Conservation (phyloP, 2,797 vertebrate species). For the Luscinia luscinia region DNA sequence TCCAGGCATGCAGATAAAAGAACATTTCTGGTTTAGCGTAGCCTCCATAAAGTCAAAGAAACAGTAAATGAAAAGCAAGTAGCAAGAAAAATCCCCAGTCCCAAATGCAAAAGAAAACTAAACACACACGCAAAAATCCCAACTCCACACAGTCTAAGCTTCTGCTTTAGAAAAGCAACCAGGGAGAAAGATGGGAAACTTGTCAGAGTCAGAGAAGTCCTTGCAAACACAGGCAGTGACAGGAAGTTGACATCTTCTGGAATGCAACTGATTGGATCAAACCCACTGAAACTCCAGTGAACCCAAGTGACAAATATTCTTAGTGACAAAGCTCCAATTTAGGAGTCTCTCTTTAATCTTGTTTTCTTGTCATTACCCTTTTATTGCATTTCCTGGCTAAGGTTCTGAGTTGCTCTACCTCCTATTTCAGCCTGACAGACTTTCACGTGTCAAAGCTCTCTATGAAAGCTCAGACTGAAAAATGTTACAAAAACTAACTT, state of each 20-base stretch:
- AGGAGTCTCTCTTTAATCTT: constrained; percentile 33
- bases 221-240: neutral
- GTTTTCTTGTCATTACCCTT: constrained; percentile 34
- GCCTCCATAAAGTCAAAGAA: neutral
- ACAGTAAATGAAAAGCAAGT: neutral
- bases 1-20: constrained; percentile 23
- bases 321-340: constrained; percentile 45
- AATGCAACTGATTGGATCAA: constrained; percentile 33
- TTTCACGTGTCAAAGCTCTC: neutral
- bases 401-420: neutral
- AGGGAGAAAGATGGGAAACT: constrained; percentile 4
- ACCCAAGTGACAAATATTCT: constrained; percentile 34
- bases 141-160: neutral
- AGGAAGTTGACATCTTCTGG: constrained; percentile 21
- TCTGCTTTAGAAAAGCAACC: constrained; percentile 26
- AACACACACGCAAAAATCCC: neutral
- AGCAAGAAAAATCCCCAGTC: constrained; percentile 9
- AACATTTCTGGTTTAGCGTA: constrained; percentile 4
- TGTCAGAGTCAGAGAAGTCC: constrained; percentile 7
- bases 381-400: neutral
- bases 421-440: neutral
- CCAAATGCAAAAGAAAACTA: constrained; percentile 5
- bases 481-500: neutral
- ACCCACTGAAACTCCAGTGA: constrained; percentile 26
- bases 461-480: neutral